These are phyloP conservation scores for Tenualosa ilisha DNA, from an alignment of 2,797 vertebrate species.

Conservation along the genomic window DNA sequence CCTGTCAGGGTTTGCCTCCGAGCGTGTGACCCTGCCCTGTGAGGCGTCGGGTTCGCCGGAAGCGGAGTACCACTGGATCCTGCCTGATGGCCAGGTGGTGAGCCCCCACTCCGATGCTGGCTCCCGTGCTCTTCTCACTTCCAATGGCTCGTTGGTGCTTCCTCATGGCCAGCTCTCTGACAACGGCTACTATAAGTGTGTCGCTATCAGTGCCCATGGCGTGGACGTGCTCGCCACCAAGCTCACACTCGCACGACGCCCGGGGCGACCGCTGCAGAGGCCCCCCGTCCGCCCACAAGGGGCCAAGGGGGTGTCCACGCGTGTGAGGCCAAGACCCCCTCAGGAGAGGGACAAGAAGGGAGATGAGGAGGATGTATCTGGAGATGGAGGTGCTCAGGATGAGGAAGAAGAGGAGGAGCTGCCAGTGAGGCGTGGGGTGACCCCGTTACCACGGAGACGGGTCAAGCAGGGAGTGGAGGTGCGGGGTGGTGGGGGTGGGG, in stretches of 20 bases:
- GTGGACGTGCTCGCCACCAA: conserved; percentile 75
- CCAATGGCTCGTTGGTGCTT: conserved; percentile 81
- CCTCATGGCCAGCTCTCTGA: conserved; percentile 71
- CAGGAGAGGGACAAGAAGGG: conserved; percentile 55
- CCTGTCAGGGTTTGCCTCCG: conserved; percentile 67
- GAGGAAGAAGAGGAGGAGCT: conserved; percentile 29
- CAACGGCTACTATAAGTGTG: conserved; percentile 85
- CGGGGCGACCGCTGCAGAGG: conserved; percentile 66
- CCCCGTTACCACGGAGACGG: conserved; percentile 48
- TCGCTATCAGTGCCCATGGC: conserved; percentile 84
- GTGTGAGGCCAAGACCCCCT: conserved; percentile 68
- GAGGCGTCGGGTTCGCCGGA: conserved; percentile 74
- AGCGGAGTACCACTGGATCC: conserved; percentile 84
- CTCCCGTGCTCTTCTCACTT: conserved; percentile 67
- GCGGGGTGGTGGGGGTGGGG: conserved; percentile 36
- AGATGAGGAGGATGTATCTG: conserved; percentile 70
- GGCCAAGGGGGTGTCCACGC: conserved; percentile 67
- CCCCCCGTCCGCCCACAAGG: conserved; percentile 68
- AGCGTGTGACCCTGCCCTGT: conserved; percentile 75
- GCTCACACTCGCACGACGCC: conserved; percentile 70
- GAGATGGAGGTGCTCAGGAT: conserved; percentile 47
- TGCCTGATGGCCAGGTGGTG: conserved; percentile 76
- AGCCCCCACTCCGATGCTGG: conserved; percentile 60
- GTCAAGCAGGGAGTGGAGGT: conserved; percentile 44
- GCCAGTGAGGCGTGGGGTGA: conserved; percentile 52